A percentile compares a stretch with the other conserved stretches of the same genome.
Evolutionary conservation across 2,888 invertebrate genomes (phyloP).

Genomic region (Hypomecis punctinalis): DNA sequence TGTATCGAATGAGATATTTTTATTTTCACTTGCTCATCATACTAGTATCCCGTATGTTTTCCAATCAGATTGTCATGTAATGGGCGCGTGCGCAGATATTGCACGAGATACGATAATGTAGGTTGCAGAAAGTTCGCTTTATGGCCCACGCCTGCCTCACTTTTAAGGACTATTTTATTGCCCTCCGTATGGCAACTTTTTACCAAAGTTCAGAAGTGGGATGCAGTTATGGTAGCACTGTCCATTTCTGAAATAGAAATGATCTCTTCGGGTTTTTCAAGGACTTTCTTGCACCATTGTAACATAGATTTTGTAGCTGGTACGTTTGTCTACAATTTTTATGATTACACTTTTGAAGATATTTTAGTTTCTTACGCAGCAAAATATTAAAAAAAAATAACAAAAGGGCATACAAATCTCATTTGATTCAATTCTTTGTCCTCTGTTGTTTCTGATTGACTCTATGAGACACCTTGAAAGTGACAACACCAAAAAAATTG

Average conservation of each 20-base stretch:
- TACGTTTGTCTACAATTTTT: neutral
- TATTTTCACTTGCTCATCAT: neutral
- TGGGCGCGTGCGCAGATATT: constrained; percentile 48
- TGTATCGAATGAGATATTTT: neutral
- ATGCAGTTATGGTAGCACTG: constrained; percentile 4
- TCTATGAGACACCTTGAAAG: no score
- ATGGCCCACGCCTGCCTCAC: constrained; percentile 48
- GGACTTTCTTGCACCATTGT: neutral
- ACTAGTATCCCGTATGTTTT: constrained; percentile 34
- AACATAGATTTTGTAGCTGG: neutral
- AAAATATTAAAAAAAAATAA: no score
- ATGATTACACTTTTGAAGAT: no score
- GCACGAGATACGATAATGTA: constrained; percentile 58
- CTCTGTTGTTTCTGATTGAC: no score
- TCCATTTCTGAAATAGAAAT: neutral
- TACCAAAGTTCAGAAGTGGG: constrained; percentile 11
- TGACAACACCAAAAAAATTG: no score
- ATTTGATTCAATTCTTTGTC: no score
- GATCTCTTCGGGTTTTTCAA: neutral
- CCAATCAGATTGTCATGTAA: constrained; percentile 22
- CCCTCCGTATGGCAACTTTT: constrained; percentile 12
- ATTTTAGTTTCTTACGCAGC: no score
- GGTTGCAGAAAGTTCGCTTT: constrained; percentile 53
- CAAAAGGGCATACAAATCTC: no score
- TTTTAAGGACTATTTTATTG: constrained; percentile 48